Conservation (phyloP, 1,140 invertebrate species). For the Lycorma delicatula region DNA sequence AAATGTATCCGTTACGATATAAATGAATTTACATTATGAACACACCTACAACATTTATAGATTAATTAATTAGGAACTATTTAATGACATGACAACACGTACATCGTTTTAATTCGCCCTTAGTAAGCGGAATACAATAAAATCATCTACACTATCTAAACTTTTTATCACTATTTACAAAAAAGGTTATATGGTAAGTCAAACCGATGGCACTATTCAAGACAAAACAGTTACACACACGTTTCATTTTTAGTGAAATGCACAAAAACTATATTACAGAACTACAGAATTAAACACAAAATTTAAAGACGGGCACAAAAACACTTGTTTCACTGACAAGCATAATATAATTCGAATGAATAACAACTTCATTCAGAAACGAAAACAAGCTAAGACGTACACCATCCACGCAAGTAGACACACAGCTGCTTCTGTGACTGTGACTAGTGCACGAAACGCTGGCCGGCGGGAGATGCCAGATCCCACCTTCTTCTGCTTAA, state of each 20-base stretch:
- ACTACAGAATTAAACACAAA: no score
- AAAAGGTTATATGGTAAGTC: not conserved
- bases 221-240: conserved; percentile 3
- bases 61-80: not conserved
- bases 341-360: no score
- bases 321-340: no score
- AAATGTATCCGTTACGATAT: not conserved
- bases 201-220: not conserved
- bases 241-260: conserved; percentile 10
- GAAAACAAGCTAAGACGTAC: no score
- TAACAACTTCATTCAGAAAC: no score
- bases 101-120: not conserved
- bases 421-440: no score
- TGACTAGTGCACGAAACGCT: no score
- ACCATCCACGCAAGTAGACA: no score
- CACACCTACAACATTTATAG: not conserved
- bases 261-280: no score
- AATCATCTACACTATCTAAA: not conserved
- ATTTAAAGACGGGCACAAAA: no score
- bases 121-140: not conserved
- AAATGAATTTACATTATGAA: not conserved
- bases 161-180: conserved; percentile 1
- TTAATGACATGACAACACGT: not conserved
- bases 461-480: no score
- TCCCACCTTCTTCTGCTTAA: no score